Evolutionary conservation across 2,888 invertebrate species (phyloP).

Genomic region (Eremobia ochroleuca): DNA sequence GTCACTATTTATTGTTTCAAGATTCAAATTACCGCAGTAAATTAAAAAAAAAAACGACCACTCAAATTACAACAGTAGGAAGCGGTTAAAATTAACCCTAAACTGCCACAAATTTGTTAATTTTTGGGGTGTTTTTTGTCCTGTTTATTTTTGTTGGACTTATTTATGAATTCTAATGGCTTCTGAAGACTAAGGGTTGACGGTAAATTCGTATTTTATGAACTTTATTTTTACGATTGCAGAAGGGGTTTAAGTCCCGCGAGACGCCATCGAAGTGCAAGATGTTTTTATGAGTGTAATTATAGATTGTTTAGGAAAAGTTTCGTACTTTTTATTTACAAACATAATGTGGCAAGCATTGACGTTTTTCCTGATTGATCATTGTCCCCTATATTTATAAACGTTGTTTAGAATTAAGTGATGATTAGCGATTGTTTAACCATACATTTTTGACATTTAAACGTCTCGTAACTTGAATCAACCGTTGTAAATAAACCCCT

Average conservation of each 20-base stretch:
- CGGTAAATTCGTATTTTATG: slow-evolving; percentile 89
- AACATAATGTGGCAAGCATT: not conserved
- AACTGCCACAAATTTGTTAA: slow-evolving; percentile 88
- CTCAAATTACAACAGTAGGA: slow-evolving; percentile 79
- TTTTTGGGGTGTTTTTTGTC: slow-evolving; percentile 86
- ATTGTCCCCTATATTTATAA: too few species aligned
- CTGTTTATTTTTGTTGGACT: slow-evolving; percentile 78
- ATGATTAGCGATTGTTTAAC: too few species aligned
- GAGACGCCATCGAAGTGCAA: slow-evolving; percentile 69
- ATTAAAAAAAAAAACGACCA: slow-evolving; percentile 73
- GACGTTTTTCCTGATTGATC: not conserved
- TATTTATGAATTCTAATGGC: slow-evolving; percentile 90
- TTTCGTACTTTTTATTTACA: slow-evolving; percentile 12
- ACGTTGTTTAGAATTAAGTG: too few species aligned
- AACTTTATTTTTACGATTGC: slow-evolving; percentile 84
- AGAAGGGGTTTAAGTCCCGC: slow-evolving; percentile 78
- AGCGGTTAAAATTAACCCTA: slow-evolving; percentile 88
- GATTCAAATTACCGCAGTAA: slow-evolving; percentile 82
- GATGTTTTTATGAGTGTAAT: slow-evolving; percentile 67
- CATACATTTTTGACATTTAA: too few species aligned
- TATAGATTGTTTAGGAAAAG: slow-evolving; percentile 58
- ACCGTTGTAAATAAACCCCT: too few species aligned
- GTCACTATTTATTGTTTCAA: slow-evolving; percentile 86
- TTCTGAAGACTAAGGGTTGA: slow-evolving; percentile 84
- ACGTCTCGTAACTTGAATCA: too few species aligned